phyloP scores from a whole-genome alignment of 2,113 vertebrate species.

The Microtus pennsylvanicus region DNA sequence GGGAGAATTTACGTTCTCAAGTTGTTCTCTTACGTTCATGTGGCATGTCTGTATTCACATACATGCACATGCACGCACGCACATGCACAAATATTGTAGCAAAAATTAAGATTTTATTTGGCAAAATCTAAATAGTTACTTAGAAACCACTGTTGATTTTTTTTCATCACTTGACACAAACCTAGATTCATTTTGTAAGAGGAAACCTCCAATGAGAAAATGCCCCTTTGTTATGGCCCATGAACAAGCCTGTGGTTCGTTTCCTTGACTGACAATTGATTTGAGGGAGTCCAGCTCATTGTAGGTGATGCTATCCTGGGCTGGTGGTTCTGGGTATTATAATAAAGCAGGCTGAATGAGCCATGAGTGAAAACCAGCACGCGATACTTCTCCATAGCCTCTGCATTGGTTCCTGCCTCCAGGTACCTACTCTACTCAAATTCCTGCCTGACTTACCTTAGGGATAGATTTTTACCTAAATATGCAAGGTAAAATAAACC shows the following conservation, averaged over 20 bases:
- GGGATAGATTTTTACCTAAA: not conserved
- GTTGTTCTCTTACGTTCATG: not conserved
- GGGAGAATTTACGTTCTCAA: too few relatives aligned
- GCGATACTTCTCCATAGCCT: not conserved
- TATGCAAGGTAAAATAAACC: not conserved
- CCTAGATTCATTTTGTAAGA: not conserved
- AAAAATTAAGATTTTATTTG: not conserved
- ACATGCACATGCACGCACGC: rapidly evolving
- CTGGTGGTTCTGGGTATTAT: not conserved
- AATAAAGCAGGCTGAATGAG: not conserved
- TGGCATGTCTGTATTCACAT: not conserved
- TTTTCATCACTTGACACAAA: not conserved
- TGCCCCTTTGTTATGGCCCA: not conserved
- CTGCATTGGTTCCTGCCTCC: not conserved
- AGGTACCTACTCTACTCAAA: not conserved
- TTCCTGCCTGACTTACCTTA: not conserved
- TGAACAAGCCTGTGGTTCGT: not conserved
- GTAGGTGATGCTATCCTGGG: not conserved
- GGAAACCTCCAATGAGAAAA: not conserved
- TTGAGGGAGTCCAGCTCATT: not conserved
- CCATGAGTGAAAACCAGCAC: not conserved
- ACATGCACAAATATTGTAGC: not conserved
- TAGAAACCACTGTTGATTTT: not conserved
- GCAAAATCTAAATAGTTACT: conserved; percentile 28
- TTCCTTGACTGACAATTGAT: not conserved